A percentile compares a stretch with the other conserved stretches of the same genome.
These are phyloP conservation scores for Lucilia sericata DNA, from an alignment of 1,140 invertebrate species.

Conservation along the genomic window DNA sequence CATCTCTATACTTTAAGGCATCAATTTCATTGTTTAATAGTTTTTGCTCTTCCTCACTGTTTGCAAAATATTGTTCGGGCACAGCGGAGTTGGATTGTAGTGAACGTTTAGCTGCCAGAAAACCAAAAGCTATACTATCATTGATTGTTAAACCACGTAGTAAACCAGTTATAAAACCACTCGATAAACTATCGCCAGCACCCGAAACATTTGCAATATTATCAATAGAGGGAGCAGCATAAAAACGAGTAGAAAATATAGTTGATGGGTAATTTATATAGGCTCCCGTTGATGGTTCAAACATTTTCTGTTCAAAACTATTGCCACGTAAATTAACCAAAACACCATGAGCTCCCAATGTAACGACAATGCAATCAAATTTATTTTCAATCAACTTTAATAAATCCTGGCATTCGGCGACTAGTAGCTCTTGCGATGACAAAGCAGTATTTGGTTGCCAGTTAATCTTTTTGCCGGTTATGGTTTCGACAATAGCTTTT, in stretches of 20 bases:
- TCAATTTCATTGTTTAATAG: slow-evolving; percentile 41
- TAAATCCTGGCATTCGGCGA: slow-evolving; percentile 51
- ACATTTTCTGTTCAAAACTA: slow-evolving; percentile 54
- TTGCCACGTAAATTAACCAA: slow-evolving; percentile 64
- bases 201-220: slow-evolving; percentile 74
- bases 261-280: slow-evolving; percentile 45
- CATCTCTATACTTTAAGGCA: neutral
- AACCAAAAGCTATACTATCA: slow-evolving; percentile 70
- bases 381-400: slow-evolving; percentile 56
- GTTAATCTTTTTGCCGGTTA: slow-evolving; percentile 44
- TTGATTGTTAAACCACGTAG: slow-evolving; percentile 68
- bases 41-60: slow-evolving; percentile 39
- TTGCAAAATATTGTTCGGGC: slow-evolving; percentile 61
- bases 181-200: slow-evolving; percentile 76
- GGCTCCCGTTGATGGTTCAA: slow-evolving; percentile 14
- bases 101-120: slow-evolving; percentile 70
- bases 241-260: slow-evolving; percentile 62
- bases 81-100: slow-evolving; percentile 70
- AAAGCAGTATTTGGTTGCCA: neutral
- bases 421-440: slow-evolving; percentile 34
- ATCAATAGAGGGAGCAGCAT: slow-evolving; percentile 66
- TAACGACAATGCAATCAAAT: slow-evolving; percentile 72
- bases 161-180: slow-evolving; percentile 72
- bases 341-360: slow-evolving; percentile 71
- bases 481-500: slow-evolving; percentile 69